These are phyloP conservation scores for Matsumyia berberina DNA, from an alignment of 2,888 invertebrate species.

Conservation along the genomic window DNA sequence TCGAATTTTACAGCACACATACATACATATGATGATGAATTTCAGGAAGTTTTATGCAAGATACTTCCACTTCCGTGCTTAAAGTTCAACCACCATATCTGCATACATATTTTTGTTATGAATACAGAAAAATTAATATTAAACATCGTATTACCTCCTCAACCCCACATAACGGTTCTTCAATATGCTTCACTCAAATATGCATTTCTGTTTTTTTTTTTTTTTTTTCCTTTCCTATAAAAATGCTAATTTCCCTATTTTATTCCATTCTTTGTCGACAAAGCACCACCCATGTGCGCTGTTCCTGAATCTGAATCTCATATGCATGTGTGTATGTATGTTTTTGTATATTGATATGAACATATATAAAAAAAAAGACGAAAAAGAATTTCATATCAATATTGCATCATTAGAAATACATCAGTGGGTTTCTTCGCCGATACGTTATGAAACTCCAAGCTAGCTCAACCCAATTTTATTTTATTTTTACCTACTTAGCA, in stretches of 20 bases:
- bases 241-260: constrained; percentile 71
- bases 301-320: constrained; percentile 5
- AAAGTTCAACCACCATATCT: constrained; percentile 1
- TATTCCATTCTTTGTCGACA: constrained; percentile 53
- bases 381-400: constrained; percentile 54
- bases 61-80: no score
- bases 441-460: constrained; percentile 1
- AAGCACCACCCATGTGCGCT: constrained; percentile 9
- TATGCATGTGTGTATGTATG: neutral
- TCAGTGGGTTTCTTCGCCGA: constrained; percentile 42
- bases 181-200: constrained; percentile 69
- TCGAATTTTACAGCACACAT: no score
- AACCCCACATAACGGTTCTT: neutral
- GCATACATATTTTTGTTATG: constrained; percentile 5
- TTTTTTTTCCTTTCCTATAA: constrained; percentile 52
- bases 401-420: constrained; percentile 74
- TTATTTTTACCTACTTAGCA: constrained; percentile 52
- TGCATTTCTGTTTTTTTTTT: constrained; percentile 65
- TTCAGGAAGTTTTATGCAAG: neutral
- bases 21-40: neutral
- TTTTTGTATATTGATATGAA: neutral
- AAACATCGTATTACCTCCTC: constrained; percentile 1
- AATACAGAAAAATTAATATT: constrained; percentile 34
- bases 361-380: constrained; percentile 1
- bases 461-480: constrained; percentile 29